These are phyloP conservation scores for Vireo altiloquus DNA, from an alignment of 2,113 vertebrate genomes.

Conservation along the genomic window DNA sequence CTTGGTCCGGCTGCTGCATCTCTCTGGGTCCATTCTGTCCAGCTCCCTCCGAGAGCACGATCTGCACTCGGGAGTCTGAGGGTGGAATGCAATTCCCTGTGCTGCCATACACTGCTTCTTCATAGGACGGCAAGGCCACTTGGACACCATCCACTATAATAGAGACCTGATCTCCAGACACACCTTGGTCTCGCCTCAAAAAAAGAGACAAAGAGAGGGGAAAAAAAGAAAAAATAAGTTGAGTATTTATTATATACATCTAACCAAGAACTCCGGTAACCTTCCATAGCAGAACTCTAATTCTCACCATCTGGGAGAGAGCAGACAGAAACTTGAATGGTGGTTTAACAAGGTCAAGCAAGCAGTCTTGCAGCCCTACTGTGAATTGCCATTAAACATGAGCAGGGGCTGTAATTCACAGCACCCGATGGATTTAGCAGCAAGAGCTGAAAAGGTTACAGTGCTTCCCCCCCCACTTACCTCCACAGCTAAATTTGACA, in stretches of 20 bases:
- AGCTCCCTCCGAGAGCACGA: constrained; percentile 88
- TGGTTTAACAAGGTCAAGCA: background rate
- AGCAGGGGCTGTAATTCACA: background rate
- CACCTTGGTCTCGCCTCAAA: constrained; percentile 89
- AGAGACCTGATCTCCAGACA: constrained; percentile 90
- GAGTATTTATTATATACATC: background rate
- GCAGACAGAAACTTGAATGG: background rate
- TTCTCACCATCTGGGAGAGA: background rate
- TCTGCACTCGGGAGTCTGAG: constrained; percentile 87
- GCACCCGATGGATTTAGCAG: background rate
- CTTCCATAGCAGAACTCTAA: background rate
- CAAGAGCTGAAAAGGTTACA: background rate
- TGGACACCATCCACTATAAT: constrained; percentile 97
- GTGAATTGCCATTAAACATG: background rate
- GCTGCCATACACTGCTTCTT: constrained; percentile 96
- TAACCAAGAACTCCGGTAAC: background rate
- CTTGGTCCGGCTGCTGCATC: constrained; percentile 60
- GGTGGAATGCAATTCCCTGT: constrained; percentile 79
- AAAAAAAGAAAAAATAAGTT: background rate
- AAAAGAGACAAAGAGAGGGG: background rate
- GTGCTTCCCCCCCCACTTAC: background rate
- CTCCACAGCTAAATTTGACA: background rate
- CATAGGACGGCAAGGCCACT: constrained; percentile 93
- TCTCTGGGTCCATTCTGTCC: constrained; percentile 58
- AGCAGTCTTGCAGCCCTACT: background rate